Evolutionary conservation across 2,888 invertebrate genomes (phyloP).

Genomic region (Hecatera dysodea): DNA sequence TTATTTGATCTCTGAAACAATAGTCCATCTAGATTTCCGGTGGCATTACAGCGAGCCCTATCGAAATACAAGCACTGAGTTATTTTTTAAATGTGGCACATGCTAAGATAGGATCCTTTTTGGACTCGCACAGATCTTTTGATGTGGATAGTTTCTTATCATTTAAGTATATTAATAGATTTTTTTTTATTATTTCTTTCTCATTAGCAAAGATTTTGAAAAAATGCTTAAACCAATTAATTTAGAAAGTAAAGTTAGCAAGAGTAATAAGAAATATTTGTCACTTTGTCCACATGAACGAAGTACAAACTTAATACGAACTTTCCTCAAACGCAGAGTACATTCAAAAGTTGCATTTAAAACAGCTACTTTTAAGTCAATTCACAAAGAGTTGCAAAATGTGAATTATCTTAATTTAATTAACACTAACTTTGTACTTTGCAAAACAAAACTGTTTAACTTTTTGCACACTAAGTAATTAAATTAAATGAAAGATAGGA

Average conservation of each 20-base stretch:
- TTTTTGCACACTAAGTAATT: constrained; percentile 23
- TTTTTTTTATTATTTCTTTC: too few species aligned
- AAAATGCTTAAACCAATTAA: background rate
- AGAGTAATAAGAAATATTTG: constrained; percentile 31
- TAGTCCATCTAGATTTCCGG: background rate
- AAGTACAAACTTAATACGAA: constrained; percentile 25
- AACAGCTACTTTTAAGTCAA: constrained; percentile 13
- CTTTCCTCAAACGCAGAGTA: constrained; percentile 28
- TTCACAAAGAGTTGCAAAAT: constrained; percentile 25
- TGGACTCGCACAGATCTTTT: too few species aligned
- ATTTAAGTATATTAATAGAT: too few species aligned
- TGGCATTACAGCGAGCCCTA: too few species aligned
- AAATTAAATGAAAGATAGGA: constrained; percentile 18
- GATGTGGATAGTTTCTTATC: too few species aligned
- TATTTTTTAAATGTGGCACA: too few species aligned
- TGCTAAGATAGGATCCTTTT: too few species aligned
- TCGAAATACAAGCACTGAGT: too few species aligned
- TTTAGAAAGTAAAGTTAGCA: constrained; percentile 1
- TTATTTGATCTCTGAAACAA: background rate
- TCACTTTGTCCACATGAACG: constrained; percentile 20
- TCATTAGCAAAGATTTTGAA: background rate
- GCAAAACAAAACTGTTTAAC: constrained; percentile 21
- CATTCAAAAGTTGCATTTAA: constrained; percentile 43
- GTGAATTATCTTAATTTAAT: constrained; percentile 52
- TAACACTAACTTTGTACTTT: constrained; percentile 32